Evolutionary conservation across 2,888 invertebrate species (phyloP), one percentile per base, ranked within the genome.

Genomic region (Drosophila mimetica): DNA sequence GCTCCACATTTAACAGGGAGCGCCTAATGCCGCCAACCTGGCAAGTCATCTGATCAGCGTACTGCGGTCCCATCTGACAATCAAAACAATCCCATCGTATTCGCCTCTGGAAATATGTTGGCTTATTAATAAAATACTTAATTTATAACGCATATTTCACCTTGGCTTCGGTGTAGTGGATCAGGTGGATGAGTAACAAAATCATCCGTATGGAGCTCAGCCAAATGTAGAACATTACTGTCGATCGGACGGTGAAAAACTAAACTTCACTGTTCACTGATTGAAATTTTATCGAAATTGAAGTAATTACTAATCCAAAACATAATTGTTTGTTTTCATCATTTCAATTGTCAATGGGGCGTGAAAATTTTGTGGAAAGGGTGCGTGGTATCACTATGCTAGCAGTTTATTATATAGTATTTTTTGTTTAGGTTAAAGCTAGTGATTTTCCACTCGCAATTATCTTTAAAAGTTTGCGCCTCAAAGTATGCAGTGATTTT

Each of bases 51-150:
- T 18, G 5, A n/a, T 46, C 50, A 3, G 20, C 28, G 18, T 32
- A 69, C 4, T 42, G 36, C 0, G 25, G 18, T 2, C 25, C 14
- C 1, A 34, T 44, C 2, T 50, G 39, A 7, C 69, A 70, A 4
- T 70, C 69, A 3, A 70, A 50, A 8, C 52, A 16, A 11, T 70
- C 53, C 70, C 70, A 70, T 37, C 61, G 42, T 2, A 53, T 5
- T 13, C 5, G 42, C 20, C 71, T 60, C 52, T 71, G 3, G 13
- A 60, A 46, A 2, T 22, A 7, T 3, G 28, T n/a, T 28, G 7
- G 9, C 7, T 25, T 25, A 4, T 18, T 11, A 14, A 9, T 4
- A 2, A 1, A 9, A 1, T 6, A 13, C 32, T 36, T 16, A 2
- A 36, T 52, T 5, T 14, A n/a, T 3, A 20, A 7, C 1, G 0